These are phyloP conservation scores for Drosophila pseudoananassae DNA, from an alignment of 1,140 invertebrate species.

Conservation along the genomic window DNA sequence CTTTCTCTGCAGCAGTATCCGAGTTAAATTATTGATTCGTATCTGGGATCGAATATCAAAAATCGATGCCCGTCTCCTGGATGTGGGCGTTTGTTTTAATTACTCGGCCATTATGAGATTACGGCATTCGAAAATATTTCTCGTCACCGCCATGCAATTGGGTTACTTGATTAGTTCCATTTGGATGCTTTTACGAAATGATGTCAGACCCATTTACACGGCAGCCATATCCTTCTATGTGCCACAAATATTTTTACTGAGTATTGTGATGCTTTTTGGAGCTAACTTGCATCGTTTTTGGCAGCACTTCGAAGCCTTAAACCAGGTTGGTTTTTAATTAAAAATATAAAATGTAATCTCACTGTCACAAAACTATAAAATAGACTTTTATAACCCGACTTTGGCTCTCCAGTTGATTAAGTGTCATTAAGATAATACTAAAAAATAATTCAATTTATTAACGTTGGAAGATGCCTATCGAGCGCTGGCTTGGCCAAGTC, in stretches of 20 bases:
- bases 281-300: slow-evolving; percentile 69
- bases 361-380: background rate
- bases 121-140: slow-evolving; percentile 50
- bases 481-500: no score
- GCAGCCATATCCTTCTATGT: slow-evolving; percentile 76
- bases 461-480: slow-evolving; percentile 11
- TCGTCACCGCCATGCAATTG: slow-evolving; percentile 56
- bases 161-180: slow-evolving; percentile 64
- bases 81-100: slow-evolving; percentile 68
- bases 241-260: slow-evolving; percentile 73
- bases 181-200: slow-evolving; percentile 66
- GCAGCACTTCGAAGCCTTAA: slow-evolving; percentile 71
- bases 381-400: background rate
- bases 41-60: slow-evolving; percentile 60
- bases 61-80: slow-evolving; percentile 55
- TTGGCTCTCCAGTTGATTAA: slow-evolving; percentile 25
- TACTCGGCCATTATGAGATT: slow-evolving; percentile 69
- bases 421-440: background rate
- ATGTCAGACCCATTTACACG: slow-evolving; percentile 67
- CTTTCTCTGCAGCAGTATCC: slow-evolving; percentile 61
- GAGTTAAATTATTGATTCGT: slow-evolving; percentile 50
- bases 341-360: background rate
- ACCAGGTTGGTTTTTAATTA: slow-evolving; percentile 45
- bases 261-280: slow-evolving; percentile 66
- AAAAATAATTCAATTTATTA: slow-evolving; percentile 18